phyloP scores from a whole-genome alignment of 2,888 invertebrate genomes.

The Geotrupes spiniger region DNA sequence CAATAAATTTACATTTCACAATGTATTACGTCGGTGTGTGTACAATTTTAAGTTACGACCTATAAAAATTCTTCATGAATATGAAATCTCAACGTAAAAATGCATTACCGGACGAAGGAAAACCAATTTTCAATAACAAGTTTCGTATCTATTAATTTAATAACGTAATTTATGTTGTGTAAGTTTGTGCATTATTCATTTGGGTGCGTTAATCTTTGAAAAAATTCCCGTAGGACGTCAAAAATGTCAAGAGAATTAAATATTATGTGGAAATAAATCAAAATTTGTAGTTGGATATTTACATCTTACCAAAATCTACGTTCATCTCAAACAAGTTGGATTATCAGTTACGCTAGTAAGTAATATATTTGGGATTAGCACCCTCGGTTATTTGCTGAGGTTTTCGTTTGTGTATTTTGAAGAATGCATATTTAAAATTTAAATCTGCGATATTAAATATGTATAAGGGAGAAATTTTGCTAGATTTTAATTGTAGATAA shows the following conservation, averaged over 20 bases:
- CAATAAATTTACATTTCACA: too few relatives aligned
- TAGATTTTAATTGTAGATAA: conserved; percentile 15
- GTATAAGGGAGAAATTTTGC: conserved; percentile 11
- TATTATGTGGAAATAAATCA: conserved; percentile 11
- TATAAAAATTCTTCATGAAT: conserved; percentile 9
- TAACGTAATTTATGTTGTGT: conserved; percentile 10
- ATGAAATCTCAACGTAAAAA: not conserved
- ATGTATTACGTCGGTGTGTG: too few relatives aligned
- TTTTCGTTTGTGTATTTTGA: too few relatives aligned
- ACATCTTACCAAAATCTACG: too few relatives aligned
- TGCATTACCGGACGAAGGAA: not conserved
- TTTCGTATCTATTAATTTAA: conserved; percentile 15
- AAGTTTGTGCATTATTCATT: conserved; percentile 10
- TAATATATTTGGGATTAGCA: too few relatives aligned
- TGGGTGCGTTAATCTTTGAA: conserved; percentile 9
- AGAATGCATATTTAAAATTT: conserved; percentile 32
- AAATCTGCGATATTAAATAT: conserved; percentile 22
- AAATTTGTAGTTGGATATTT: too few relatives aligned
- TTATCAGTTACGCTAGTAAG: too few relatives aligned
- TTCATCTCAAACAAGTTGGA: too few relatives aligned
- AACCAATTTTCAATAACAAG: not conserved
- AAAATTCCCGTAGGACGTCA: conserved; percentile 10
- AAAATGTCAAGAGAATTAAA: conserved; percentile 3
- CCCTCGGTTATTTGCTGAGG: too few relatives aligned
- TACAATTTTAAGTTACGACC: conserved; percentile 5